phyloP scores from a whole-genome alignment of 2,888 invertebrate genomes.

The Sceliomorpha sp. region DNA sequence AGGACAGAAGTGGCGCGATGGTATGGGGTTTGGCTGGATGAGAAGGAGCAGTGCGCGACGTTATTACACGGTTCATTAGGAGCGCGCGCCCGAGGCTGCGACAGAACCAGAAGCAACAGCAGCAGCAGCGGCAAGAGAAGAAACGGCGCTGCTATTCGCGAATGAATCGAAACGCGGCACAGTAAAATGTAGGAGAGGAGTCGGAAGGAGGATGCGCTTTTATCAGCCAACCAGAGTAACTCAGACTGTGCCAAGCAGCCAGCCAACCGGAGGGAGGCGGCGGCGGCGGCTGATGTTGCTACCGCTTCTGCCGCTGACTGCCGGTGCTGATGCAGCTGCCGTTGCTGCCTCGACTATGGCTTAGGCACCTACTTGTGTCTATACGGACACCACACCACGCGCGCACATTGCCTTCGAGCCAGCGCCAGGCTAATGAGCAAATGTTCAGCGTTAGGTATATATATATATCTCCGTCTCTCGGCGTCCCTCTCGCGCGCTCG shows the following conservation, averaged over 20 bases:
- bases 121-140: slow-evolving; percentile 53
- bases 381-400: slow-evolving; percentile 37
- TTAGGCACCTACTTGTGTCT: slow-evolving; percentile 45
- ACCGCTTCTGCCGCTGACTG: too few relatives aligned
- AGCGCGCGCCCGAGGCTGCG: slow-evolving; percentile 66
- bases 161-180: slow-evolving; percentile 54
- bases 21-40: slow-evolving; percentile 15
- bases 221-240: slow-evolving; percentile 68
- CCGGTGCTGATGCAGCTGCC: too few relatives aligned
- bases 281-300: slow-evolving; percentile 7
- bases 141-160: slow-evolving; percentile 55
- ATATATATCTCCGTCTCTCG: too few relatives aligned
- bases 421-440: slow-evolving; percentile 64
- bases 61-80: slow-evolving; percentile 77
- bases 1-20: slow-evolving; percentile 25
- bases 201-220: slow-evolving; percentile 63
- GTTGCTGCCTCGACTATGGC: slow-evolving; percentile 34
- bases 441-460: slow-evolving; percentile 63
- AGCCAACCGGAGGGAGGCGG: slow-evolving; percentile 69
- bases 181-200: slow-evolving; percentile 52
- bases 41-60: slow-evolving; percentile 63
- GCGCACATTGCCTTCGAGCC: slow-evolving; percentile 47
- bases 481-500: slow-evolving; percentile 53
- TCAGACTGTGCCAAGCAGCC: slow-evolving; percentile 62
- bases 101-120: slow-evolving; percentile 52